Percentiles rank a stretch among this genome's conserved stretches.
These are phyloP conservation scores for Hydrolagus affinis DNA, from an alignment of 2,113 vertebrate species.

Conservation along the genomic window DNA sequence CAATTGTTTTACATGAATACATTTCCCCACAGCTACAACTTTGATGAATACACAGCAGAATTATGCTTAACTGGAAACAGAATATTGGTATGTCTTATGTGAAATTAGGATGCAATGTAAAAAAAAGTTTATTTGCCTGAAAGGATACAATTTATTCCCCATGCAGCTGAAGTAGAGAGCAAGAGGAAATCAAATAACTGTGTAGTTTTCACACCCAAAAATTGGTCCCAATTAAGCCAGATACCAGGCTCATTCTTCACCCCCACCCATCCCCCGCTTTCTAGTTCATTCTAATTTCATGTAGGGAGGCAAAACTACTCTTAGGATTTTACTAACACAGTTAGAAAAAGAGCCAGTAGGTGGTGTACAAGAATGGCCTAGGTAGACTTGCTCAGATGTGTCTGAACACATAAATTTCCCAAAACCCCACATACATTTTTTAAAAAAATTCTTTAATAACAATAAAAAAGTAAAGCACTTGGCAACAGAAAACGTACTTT, in stretches of 20 bases:
- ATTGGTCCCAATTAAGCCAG: too few species aligned
- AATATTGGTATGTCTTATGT: too few species aligned
- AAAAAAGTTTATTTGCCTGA: too few species aligned
- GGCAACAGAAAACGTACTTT: conserved; percentile 76
- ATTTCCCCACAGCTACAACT: not conserved
- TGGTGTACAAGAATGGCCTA: not conserved
- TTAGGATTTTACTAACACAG: conserved; percentile 51
- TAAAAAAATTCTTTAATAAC: too few species aligned
- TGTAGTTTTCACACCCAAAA: too few species aligned
- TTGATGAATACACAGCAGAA: not conserved
- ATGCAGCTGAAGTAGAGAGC: too few species aligned
- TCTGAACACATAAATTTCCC: not conserved
- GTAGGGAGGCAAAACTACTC: conserved; percentile 44
- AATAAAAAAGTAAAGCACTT: conserved; percentile 47
- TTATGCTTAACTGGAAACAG: too few species aligned
- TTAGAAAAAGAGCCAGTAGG: not conserved
- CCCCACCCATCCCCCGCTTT: too few species aligned
- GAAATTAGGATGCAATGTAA: too few species aligned
- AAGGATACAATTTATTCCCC: too few species aligned
- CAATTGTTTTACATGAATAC: not conserved
- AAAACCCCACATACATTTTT: not conserved
- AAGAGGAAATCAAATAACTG: too few species aligned
- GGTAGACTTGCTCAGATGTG: not conserved
- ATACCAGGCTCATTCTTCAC: too few species aligned
- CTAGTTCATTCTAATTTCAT: conserved; percentile 26